These are phyloP conservation scores for Drosophila pegasa DNA, from an alignment of 2,888 invertebrate genomes.

Conservation along the genomic window DNA sequence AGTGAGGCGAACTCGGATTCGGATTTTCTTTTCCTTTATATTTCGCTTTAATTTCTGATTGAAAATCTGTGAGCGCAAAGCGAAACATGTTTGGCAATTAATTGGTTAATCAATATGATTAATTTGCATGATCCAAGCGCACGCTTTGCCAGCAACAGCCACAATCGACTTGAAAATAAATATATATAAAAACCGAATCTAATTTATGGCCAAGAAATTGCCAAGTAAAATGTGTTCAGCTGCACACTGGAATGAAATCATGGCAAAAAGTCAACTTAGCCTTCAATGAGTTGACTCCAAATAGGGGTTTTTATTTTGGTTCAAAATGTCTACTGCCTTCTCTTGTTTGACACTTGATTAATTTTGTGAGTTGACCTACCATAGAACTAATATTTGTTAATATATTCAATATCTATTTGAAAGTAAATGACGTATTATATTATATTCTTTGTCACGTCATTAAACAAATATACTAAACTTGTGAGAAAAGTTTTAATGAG, in stretches of 20 bases:
- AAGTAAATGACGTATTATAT: too few relatives aligned
- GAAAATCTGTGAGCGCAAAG: constrained; percentile 60
- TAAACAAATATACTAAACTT: too few relatives aligned
- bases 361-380: too few relatives aligned
- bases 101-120: constrained; percentile 77
- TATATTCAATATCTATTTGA: too few relatives aligned
- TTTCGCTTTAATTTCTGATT: constrained; percentile 70
- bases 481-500: too few relatives aligned
- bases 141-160: constrained; percentile 49
- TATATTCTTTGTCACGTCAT: too few relatives aligned
- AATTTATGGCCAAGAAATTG: constrained; percentile 33
- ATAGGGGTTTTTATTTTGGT: background rate
- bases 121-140: constrained; percentile 72
- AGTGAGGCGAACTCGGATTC: constrained; percentile 1
- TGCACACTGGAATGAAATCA: constrained; percentile 20
- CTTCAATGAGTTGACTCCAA: background rate
- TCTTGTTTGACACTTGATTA: too few relatives aligned
- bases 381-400: too few relatives aligned
- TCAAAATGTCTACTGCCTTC: too few relatives aligned
- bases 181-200: constrained; percentile 5
- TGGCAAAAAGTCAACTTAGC: background rate
- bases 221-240: constrained; percentile 11
- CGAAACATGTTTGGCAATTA: constrained; percentile 75
- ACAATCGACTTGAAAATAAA: background rate
- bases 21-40: constrained; percentile 50